Conservation (phyloP, 2,888 invertebrate species). For the Drosophila atroscutellata region DNA sequence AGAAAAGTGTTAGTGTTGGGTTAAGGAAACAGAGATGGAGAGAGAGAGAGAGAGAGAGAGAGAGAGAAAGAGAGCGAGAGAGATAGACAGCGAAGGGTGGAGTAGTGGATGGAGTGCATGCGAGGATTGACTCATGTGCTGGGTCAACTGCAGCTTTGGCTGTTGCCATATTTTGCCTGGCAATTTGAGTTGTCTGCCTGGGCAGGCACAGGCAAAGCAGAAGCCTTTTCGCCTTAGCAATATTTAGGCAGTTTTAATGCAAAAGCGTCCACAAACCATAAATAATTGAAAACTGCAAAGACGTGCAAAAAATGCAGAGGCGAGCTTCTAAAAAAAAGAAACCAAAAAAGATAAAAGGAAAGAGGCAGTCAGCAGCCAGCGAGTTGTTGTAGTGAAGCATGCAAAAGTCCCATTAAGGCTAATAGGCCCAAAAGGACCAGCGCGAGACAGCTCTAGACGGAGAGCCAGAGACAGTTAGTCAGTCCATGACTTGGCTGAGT, state of each 20-base stretch:
- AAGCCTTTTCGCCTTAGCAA: slow-evolving; percentile 49
- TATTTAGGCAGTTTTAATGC: slow-evolving; percentile 76
- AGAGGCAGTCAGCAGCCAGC: slow-evolving; percentile 50
- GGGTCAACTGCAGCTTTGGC: slow-evolving; percentile 56
- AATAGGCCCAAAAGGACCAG: slow-evolving; percentile 72
- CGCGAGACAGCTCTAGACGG: slow-evolving; percentile 40
- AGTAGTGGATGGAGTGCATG: not conserved
- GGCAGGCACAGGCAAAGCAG: slow-evolving; percentile 26
- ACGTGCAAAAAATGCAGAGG: slow-evolving; percentile 70
- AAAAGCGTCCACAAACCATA: slow-evolving; percentile 77
- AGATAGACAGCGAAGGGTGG: not conserved
- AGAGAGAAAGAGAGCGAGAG: not conserved
- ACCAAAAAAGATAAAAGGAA: slow-evolving; percentile 18
- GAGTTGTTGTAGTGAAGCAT: slow-evolving; percentile 72
- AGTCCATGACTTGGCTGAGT: slow-evolving; percentile 57
- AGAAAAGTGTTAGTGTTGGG: not conserved
- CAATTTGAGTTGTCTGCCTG: slow-evolving; percentile 60
- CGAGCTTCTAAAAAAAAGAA: slow-evolving; percentile 40
- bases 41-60: not conserved
- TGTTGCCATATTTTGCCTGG: slow-evolving; percentile 56
- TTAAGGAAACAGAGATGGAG: not conserved
- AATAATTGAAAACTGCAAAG: slow-evolving; percentile 81
- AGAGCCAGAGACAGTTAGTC: slow-evolving; percentile 51
- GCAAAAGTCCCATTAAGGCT: slow-evolving; percentile 78
- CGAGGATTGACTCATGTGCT: slow-evolving; percentile 68